Conservation (phyloP, 1,140 invertebrate genomes). For the Metopolophium dirhodum region DNA sequence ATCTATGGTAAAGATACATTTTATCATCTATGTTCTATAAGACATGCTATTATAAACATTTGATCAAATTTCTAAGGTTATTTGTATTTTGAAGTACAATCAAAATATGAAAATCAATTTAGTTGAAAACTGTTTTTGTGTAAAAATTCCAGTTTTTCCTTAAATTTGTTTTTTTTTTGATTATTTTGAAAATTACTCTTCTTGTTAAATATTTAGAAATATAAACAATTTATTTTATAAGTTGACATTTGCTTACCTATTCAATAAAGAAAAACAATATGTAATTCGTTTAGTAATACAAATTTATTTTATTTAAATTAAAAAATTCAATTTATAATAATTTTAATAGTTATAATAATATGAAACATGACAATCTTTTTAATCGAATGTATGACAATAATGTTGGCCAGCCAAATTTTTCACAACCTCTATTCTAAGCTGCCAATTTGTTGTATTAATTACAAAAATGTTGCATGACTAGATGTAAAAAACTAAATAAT, state of each 20-base stretch:
- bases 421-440: conserved; percentile 50
- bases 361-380: conserved; percentile 45
- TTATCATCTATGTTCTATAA: too few relatives aligned
- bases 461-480: conserved; percentile 54
- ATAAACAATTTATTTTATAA: background rate
- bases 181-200: background rate
- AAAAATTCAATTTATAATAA: conserved; percentile 56
- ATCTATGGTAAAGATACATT: too few relatives aligned
- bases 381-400: conserved; percentile 44
- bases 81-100: too few relatives aligned
- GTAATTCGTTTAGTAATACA: background rate
- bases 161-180: too few relatives aligned
- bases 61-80: too few relatives aligned
- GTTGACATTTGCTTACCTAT: background rate
- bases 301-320: conserved; percentile 53
- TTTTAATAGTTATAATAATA: conserved; percentile 55
- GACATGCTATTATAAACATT: too few relatives aligned
- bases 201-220: background rate
- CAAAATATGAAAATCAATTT: too few relatives aligned
- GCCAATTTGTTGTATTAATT: conserved; percentile 41
- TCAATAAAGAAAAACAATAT: background rate
- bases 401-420: conserved; percentile 19
- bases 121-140: too few relatives aligned
- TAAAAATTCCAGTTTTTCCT: too few relatives aligned
- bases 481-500: conserved; percentile 52